Base-by-base conservation (phyloP, 2,888 invertebrate genomes). In the Cephalotes varians region DNA sequence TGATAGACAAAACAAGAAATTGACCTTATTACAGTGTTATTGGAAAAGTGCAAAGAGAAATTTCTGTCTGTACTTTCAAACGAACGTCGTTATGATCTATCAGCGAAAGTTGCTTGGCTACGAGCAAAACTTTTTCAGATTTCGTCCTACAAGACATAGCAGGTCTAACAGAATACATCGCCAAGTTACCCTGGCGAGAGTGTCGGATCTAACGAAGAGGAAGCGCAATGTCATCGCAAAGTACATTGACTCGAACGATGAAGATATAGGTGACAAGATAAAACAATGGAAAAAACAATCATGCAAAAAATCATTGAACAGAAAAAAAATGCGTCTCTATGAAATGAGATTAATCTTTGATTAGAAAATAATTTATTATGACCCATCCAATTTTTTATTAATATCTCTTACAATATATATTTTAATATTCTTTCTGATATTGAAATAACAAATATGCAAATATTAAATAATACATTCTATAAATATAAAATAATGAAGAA, bases 101-200 rank as follows among this genome's bases (percentile, higher is more conserved):
- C 58, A 40, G 40, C 89, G 87, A n/a, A 87, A 81, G 47, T 79
- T 87, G 34, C 82, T 86, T 5, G 44, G 34, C 54, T 87, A 87
- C 18, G 65, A 65, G 6, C 44, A 34, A 12, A 51, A 12, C 25
- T 21, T 56, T 49, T 12, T 18, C 3, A 34, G 21, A 67, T 25
- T 21, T 40, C 12, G 15, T 47, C 15, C 31, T 4, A 28, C 31
- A 1, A 82, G 12, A 54, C 12, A 7, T 25, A 25, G 1, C 18
- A 51, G 21, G 12, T 79, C 5, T 62, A 47, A 54, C 21, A 3
- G 18, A 25, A 56, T 56, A 34, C 25, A 12, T 47, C 21, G 18
- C 15, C 31, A 44, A 1, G 15, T 54, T 31, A 44, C 31, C 21
- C 2, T 21, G 40, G 0, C 2, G 15, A n/a, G 0, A 21, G 31